Conservation (phyloP, 1,140 invertebrate species). For the Notospermus geniculatus region DNA sequence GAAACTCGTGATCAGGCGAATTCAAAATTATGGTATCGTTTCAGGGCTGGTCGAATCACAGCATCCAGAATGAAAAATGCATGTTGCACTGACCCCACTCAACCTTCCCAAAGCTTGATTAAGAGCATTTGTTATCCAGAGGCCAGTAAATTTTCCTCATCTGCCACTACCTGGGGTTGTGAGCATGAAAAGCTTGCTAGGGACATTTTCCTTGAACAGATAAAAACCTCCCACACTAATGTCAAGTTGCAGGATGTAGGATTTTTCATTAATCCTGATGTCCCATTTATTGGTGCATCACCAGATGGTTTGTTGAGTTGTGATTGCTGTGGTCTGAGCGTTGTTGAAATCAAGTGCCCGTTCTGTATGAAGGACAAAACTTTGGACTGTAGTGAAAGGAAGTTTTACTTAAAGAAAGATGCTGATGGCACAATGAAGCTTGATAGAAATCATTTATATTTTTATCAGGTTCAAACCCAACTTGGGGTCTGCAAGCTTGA, state of each 20-base stretch:
- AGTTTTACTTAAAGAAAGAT: not conserved
- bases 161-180: conserved; percentile 26
- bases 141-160: conserved; percentile 3
- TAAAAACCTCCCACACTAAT: conserved; percentile 15
- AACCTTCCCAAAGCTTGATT: conserved; percentile 17
- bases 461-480: conserved; percentile 21
- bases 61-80: conserved; percentile 23
- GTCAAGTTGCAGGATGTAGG: conserved; percentile 23
- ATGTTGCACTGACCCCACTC: conserved; percentile 11
- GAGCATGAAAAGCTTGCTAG: conserved; percentile 20
- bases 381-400: not conserved
- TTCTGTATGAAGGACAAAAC: conserved; percentile 16
- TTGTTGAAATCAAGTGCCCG: conserved; percentile 29
- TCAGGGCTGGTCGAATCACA: conserved; percentile 25
- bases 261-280: conserved; percentile 20
- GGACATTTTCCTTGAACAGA: conserved; percentile 1
- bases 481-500: conserved; percentile 13
- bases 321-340: conserved; percentile 23
- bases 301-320: conserved; percentile 25
- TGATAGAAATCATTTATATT: conserved; percentile 13
- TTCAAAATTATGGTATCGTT: conserved; percentile 23
- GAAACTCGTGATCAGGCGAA: too few relatives aligned
- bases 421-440: conserved; percentile 1
- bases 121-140: conserved; percentile 24
- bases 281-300: conserved; percentile 25